Evolutionary conservation across 2,888 invertebrate species (phyloP).

Genomic region (Epistrophe grossulariae): DNA sequence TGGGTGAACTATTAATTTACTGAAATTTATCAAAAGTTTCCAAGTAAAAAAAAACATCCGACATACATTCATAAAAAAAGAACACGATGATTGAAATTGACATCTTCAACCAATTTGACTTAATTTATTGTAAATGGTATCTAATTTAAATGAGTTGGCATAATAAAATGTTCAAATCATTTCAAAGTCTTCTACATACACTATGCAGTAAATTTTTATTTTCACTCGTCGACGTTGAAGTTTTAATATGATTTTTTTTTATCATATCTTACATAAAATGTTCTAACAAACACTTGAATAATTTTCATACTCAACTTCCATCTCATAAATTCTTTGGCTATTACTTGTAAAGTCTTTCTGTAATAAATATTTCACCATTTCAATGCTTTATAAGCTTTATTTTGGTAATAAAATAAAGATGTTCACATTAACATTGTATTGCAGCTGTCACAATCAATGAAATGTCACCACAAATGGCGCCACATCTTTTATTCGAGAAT

Average conservation of each 20-base stretch:
- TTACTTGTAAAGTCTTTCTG: neutral
- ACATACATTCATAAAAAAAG: neutral
- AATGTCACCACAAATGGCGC: conserved; percentile 29
- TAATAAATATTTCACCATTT: conserved; percentile 28
- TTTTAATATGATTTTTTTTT: neutral
- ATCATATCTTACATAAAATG: too few relatives aligned
- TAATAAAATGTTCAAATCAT: neutral
- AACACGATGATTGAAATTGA: neutral
- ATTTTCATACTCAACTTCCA: neutral
- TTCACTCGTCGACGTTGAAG: neutral
- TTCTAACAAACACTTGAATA: neutral
- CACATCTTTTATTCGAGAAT: conserved; percentile 5
- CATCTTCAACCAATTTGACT: neutral
- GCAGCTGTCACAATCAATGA: conserved; percentile 31
- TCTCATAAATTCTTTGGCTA: neutral
- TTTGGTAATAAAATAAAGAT: conserved; percentile 25
- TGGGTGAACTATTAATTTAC: neutral
- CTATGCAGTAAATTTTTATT: neutral
- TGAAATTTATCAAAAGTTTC: neutral
- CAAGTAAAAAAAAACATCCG: neutral
- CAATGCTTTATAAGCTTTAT: conserved; percentile 24
- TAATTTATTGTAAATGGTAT: neutral
- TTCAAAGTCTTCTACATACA: neutral
- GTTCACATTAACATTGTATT: conserved; percentile 1
- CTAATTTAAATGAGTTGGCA: neutral